Base-by-base conservation (phyloP, 2,113 vertebrate genomes). In the Tyto alba region DNA sequence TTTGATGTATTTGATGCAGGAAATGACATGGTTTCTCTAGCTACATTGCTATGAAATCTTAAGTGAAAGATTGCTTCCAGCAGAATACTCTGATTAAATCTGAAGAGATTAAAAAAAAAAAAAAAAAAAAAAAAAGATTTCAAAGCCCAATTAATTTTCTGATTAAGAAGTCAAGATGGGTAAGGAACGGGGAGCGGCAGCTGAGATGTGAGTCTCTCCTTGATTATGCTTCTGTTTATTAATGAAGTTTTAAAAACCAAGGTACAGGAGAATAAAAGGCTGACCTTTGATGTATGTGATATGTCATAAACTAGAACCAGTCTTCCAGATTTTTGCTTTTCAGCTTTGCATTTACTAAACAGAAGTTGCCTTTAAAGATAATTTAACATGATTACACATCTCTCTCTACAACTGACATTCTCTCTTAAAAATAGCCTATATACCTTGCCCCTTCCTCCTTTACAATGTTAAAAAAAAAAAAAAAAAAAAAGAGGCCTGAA, bases 31-130 rank as follows among this genome's bases (percentile, higher is more conserved):
- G 79, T 90, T 82, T 94, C 87, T 95, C 80, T 55, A 73, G 79
- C 53, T 89, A 55, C 38, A 40, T 66, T 63, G 79, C 88, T 94
- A 87, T 93, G 84, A 94, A 95, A 92, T 56, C 75, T 88, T 91
- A 96, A 96, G 91, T 95, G 95, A 91, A 96, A 96, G 93, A 97
- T 95, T 95, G 88, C 88, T 96, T 96, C 96, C 96, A 97, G 95
- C 88, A 96, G 85, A 96, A 92, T 62, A 20, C 60, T 8, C 59
- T 94, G 91, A 92, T 93, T 90, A 92, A 88, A 93, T 87, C 87
- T 74, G 50, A 79, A 85, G 59, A 91, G 56, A 92, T 90, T 93
- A 85, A 90, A 85, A 41, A 76, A 89, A 94, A 91, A 89, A 93
- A 60, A 85, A 90, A 85, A 41, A 76, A 89, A 94, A 91, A 89